Conservation (phyloP, 2,888 invertebrate genomes). For the Serrognathus titanus region DNA sequence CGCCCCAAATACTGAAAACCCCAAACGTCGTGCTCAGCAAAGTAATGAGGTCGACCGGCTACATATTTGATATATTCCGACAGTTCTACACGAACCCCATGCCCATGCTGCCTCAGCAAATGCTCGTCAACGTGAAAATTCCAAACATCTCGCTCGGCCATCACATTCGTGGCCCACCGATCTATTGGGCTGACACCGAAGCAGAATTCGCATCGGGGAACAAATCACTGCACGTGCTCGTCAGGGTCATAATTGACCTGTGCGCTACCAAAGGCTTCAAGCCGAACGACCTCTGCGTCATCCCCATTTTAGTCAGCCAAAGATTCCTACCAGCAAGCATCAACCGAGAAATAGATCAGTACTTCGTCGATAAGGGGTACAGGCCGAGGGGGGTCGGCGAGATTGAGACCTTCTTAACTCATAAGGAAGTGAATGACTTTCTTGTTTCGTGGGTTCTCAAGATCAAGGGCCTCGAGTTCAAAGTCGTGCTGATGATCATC, state of each 20-base stretch:
- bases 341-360: conserved; percentile 36
- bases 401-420: conserved; percentile 39
- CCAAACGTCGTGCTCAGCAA: conserved; percentile 38
- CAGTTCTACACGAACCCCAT: conserved; percentile 39
- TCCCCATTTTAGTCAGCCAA: conserved; percentile 40
- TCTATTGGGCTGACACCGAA: conserved; percentile 38
- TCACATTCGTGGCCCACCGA: conserved; percentile 38
- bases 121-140: conserved; percentile 30
- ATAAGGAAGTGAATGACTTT: conserved; percentile 37
- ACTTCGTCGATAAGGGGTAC: conserved; percentile 42
- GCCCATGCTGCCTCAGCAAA: conserved; percentile 29
- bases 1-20: conserved; percentile 37
- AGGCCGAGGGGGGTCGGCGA: conserved; percentile 37
- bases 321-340: conserved; percentile 33
- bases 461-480: conserved; percentile 45
- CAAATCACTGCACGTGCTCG: conserved; percentile 27
- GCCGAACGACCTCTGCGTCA: conserved; percentile 41
- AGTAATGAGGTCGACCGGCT: conserved; percentile 42
- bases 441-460: conserved; percentile 42
- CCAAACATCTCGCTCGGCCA: conserved; percentile 36
- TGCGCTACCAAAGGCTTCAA: conserved; percentile 43
- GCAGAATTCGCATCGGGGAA: conserved; percentile 5
- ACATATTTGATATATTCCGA: conserved; percentile 41
- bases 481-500: conserved; percentile 42
- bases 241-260: conserved; percentile 40